phyloP scores from a whole-genome alignment of 37 sponge, comb jelly and placozoan genomes.

The Mnemiopsis leidyi region DNA sequence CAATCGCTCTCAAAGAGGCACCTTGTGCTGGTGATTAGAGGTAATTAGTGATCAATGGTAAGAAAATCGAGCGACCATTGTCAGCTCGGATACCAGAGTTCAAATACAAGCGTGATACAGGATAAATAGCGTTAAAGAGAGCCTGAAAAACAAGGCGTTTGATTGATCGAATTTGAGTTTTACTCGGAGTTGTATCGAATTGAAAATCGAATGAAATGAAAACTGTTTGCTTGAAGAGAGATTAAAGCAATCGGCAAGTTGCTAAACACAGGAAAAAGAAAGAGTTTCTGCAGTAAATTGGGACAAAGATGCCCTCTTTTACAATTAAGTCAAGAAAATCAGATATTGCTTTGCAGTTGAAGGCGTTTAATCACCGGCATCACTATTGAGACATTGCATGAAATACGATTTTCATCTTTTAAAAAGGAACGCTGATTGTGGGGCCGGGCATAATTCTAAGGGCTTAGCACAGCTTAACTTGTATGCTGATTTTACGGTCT shows the following conservation, averaged over 20 bases:
- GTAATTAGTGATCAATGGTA: conserved; percentile 20
- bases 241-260: neutral
- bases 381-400: neutral
- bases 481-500: too few relatives aligned
- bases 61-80: neutral
- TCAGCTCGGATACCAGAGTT: neutral
- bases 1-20: conserved; percentile 30
- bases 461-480: too few relatives aligned
- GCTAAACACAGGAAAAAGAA: neutral
- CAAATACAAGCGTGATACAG: neutral
- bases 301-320: neutral
- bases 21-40: conserved; percentile 24
- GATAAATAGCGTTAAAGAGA: neutral
- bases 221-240: neutral
- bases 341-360: neutral
- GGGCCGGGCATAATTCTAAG: too few relatives aligned
- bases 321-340: neutral
- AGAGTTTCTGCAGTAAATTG: neutral
- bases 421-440: too few relatives aligned
- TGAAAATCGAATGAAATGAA: neutral
- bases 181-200: neutral
- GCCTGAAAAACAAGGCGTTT: neutral
- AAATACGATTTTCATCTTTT: neutral
- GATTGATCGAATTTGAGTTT: neutral
- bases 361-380: neutral